These are phyloP conservation scores for Nymphalis io DNA, from an alignment of 1,140 invertebrate genomes.

Conservation along the genomic window DNA sequence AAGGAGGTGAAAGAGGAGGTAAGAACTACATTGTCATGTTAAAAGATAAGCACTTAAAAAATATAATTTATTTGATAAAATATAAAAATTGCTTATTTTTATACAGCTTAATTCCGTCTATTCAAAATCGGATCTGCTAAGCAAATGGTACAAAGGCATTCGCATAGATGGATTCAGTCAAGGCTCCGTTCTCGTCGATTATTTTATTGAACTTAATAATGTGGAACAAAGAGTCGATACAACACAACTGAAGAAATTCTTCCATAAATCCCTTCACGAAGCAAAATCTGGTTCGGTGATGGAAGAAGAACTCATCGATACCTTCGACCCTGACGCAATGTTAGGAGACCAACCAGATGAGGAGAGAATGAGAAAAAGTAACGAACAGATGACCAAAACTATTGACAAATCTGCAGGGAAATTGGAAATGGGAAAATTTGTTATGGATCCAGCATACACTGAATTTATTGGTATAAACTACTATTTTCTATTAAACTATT, in stretches of 20 bases:
- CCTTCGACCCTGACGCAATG: slow-evolving; percentile 74
- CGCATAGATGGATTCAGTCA: slow-evolving; percentile 93
- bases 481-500: slow-evolving; percentile 12
- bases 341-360: slow-evolving; percentile 79
- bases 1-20: slow-evolving; percentile 90
- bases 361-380: slow-evolving; percentile 80
- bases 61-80: background rate
- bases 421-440: slow-evolving; percentile 88
- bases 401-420: slow-evolving; percentile 81
- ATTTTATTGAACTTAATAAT: slow-evolving; percentile 90
- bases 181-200: slow-evolving; percentile 94
- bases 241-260: slow-evolving; percentile 88
- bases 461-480: slow-evolving; percentile 89
- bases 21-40: slow-evolving; percentile 6
- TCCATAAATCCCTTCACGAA: slow-evolving; percentile 88
- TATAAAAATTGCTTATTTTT: slow-evolving; percentile 27
- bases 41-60: background rate
- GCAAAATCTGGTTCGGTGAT: slow-evolving; percentile 76
- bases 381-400: slow-evolving; percentile 81
- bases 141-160: slow-evolving; percentile 91
- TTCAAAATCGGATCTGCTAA: slow-evolving; percentile 86
- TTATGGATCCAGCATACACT: slow-evolving; percentile 92
- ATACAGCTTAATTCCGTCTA: slow-evolving; percentile 91
- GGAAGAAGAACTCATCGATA: slow-evolving; percentile 54
- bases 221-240: slow-evolving; percentile 90